These are phyloP conservation scores for Chionomys nivalis DNA, from an alignment of 2,113 vertebrate species.

Conservation along the genomic window DNA sequence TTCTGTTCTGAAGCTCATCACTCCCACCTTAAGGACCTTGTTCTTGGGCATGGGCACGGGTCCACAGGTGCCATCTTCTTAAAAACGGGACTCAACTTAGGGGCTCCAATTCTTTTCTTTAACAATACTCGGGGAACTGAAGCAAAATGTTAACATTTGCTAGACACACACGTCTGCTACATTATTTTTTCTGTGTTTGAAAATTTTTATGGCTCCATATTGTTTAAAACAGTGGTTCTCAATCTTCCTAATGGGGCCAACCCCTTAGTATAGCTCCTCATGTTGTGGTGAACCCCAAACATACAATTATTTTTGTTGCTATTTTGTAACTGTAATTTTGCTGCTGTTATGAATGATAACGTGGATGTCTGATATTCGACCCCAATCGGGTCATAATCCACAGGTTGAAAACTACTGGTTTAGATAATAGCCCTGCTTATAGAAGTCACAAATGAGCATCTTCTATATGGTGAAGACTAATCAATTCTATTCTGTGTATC, in stretches of 20 bases:
- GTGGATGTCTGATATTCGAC: not conserved
- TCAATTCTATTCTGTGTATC: constrained; percentile 18
- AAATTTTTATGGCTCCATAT: not conserved
- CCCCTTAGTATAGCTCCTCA: not conserved
- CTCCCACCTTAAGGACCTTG: not conserved
- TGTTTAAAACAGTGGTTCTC: constrained; percentile 1
- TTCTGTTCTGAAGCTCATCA: not conserved
- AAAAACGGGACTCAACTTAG: not conserved
- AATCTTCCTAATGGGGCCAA: not conserved
- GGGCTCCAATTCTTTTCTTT: not conserved
- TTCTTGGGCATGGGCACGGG: not conserved
- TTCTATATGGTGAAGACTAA: not conserved
- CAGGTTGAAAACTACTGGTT: not conserved
- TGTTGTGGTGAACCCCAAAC: not conserved
- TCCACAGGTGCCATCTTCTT: not conserved
- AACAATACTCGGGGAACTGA: not conserved
- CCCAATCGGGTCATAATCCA: not conserved
- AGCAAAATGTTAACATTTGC: constrained; percentile 31
- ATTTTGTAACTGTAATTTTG: not conserved
- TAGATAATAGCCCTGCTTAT: not conserved
- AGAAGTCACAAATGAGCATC: not conserved
- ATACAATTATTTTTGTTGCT: not conserved
- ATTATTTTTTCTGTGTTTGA: not conserved
- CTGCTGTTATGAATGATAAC: not conserved
- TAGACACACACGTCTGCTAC: not conserved